Evolutionary conservation across 2,888 invertebrate genomes (phyloP), one percentile per base, ranked within the genome.

Genomic region (Meta bourneti): DNA sequence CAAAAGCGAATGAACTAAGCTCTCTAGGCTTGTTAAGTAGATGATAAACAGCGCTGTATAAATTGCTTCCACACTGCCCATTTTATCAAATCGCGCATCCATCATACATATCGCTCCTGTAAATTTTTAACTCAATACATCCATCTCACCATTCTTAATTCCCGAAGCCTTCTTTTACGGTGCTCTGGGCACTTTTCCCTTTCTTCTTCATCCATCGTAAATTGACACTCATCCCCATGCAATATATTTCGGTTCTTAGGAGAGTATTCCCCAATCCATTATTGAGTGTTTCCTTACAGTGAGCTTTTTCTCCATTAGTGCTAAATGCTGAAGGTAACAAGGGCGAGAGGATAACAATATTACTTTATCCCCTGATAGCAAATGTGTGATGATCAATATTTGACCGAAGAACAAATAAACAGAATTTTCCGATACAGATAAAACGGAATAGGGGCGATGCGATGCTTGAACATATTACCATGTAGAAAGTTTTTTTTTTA

Each of bases 261-360:
- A 16, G 13, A 78, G 19, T 78, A 78, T 78, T 81, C 16, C 82
- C 51, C 52, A n/a, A 70, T 83, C 51, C 71, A 51, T 83, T 71
- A 72, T 71, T 51, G 77, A 71, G 20, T 34, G 49, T 70, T 69
- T 48, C 81, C 72, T 52, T 72, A 70, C 19, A 71, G n/a, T 78
- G 82, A 82, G 72, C 54, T 70, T 48, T 61, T 70, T 34, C 69
- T 49, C 72, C 71, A 72, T 71, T 34, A 83, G 20, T 34, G 49
- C 16, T 20, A 49, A 77, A 48, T 13, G 77, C n/a, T 49, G 7
- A 77, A 51, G 77, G 52, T 20, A 80, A 61, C 51, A 80, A 54
- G 71, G 71, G 69, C 61, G n/a, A 48, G 34, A 61, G 81, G 20
- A n/a, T 78, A 52, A 34, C 52, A 13, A 13, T 75, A 75, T 75